Evolutionary conservation across 2,113 vertebrate species (phyloP).

Genomic region (Nannospalax galili): DNA sequence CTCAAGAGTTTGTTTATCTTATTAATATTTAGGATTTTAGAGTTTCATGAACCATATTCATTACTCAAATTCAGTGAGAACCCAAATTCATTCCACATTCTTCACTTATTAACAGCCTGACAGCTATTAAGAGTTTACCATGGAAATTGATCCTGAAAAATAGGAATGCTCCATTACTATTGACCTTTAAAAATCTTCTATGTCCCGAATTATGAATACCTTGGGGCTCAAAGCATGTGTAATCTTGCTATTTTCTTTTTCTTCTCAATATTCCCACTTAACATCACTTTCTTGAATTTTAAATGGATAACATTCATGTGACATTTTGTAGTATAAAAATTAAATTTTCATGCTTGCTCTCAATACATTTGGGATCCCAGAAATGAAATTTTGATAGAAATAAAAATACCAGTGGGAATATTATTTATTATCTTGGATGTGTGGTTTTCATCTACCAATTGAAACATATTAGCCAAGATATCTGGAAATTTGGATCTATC

Average conservation of each 20-base stretch:
- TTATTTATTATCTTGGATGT: slow-evolving; percentile 62
- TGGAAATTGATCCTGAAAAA: slow-evolving; percentile 17
- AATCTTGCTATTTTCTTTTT: slow-evolving; percentile 64
- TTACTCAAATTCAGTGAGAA: background rate
- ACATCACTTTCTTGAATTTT: slow-evolving; percentile 56
- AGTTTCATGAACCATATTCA: background rate
- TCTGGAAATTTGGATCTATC: slow-evolving; percentile 42
- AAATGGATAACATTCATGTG: slow-evolving; percentile 66
- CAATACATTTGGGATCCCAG: slow-evolving; percentile 51
- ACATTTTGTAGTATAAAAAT: slow-evolving; percentile 64
- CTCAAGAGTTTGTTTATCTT: background rate
- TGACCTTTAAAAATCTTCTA: slow-evolving; percentile 57
- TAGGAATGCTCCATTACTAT: slow-evolving; percentile 13
- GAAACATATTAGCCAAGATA: slow-evolving; percentile 25
- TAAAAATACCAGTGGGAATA: slow-evolving; percentile 62
- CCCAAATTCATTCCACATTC: background rate
- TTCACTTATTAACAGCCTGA: background rate
- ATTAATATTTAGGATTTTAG: background rate
- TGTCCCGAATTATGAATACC: slow-evolving; percentile 44
- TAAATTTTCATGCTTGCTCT: slow-evolving; percentile 65
- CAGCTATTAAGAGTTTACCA: slow-evolving; percentile 3
- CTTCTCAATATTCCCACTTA: slow-evolving; percentile 47
- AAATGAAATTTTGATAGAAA: slow-evolving; percentile 72
- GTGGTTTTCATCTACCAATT: slow-evolving; percentile 58
- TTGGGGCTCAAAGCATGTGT: slow-evolving; percentile 42